Conservation (phyloP, 2,113 vertebrate genomes). For the Gasterosteus nipponicus region DNA sequence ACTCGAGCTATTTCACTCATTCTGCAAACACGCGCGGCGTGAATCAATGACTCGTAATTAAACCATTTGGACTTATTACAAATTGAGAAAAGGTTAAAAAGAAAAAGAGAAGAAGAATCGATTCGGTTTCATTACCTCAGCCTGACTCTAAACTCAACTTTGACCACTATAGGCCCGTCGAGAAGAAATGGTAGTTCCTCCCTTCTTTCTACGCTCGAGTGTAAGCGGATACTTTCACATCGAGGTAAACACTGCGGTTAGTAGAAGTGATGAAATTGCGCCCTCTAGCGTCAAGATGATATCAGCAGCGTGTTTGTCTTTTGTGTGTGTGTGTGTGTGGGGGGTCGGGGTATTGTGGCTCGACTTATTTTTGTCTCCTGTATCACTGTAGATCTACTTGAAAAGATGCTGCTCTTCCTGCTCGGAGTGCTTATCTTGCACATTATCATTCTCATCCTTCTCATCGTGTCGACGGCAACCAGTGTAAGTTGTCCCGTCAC, state of each 20-base stretch:
- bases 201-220: constrained; percentile 36
- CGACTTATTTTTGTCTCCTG: not conserved
- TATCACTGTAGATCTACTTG: constrained; percentile 58
- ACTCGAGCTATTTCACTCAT: too few species aligned
- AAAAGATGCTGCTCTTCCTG: constrained; percentile 81
- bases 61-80: not conserved
- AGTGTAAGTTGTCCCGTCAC: constrained; percentile 70
- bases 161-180: constrained; percentile 1
- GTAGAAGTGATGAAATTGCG: constrained; percentile 44
- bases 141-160: not conserved
- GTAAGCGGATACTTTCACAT: constrained; percentile 73
- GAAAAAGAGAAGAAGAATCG: not conserved
- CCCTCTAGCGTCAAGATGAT: constrained; percentile 55
- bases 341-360: not conserved
- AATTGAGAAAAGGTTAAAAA: not conserved
- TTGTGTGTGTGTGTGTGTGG: too few species aligned
- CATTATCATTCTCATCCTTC: constrained; percentile 77
- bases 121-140: not conserved
- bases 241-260: constrained; percentile 76
- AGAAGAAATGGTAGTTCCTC: constrained; percentile 34
- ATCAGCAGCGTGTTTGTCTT: not conserved
- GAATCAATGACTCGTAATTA: constrained; percentile 10
- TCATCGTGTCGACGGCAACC: constrained; percentile 78
- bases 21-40: not conserved
- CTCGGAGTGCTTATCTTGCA: constrained; percentile 79